These are phyloP conservation scores for Osmerus mordax DNA, from an alignment of 2,113 vertebrate species.

Conservation along the genomic window DNA sequence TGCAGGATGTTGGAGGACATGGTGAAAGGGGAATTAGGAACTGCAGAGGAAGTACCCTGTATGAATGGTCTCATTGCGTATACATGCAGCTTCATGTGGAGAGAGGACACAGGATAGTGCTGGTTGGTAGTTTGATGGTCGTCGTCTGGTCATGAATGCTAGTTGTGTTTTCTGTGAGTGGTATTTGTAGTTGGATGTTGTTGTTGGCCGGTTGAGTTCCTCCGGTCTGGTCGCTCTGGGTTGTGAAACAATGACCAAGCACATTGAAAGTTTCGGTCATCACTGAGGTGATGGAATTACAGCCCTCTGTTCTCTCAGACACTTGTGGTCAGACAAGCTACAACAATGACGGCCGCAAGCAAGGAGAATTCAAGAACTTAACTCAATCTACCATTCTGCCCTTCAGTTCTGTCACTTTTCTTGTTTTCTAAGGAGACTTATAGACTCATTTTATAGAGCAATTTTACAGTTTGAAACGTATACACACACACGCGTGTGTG, in stretches of 20 bases:
- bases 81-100: no score
- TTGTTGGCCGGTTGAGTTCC: neutral
- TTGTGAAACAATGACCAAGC: neutral
- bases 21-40: no score
- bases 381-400: neutral
- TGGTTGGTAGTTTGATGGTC: no score
- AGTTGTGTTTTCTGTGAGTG: no score
- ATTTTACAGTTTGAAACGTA: neutral
- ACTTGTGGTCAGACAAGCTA: slow-evolving; percentile 11
- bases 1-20: no score
- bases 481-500: neutral
- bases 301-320: neutral
- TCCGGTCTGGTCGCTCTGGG: neutral
- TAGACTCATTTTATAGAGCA: no score
- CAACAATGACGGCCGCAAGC: rapidly evolving
- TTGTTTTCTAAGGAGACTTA: no score
- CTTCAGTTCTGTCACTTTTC: neutral
- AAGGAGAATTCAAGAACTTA: slow-evolving; percentile 20
- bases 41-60: no score
- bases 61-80: no score
- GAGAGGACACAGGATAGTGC: no score
- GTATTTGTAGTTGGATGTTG: neutral
- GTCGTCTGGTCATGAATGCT: no score
- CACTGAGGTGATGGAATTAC: slow-evolving; percentile 26
- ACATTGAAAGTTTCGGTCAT: slow-evolving; percentile 4